Percentiles rank a stretch among this genome's conserved stretches.
Evolutionary conservation across 2,888 invertebrate species (phyloP).

Genomic region (Griposia aprilina): DNA sequence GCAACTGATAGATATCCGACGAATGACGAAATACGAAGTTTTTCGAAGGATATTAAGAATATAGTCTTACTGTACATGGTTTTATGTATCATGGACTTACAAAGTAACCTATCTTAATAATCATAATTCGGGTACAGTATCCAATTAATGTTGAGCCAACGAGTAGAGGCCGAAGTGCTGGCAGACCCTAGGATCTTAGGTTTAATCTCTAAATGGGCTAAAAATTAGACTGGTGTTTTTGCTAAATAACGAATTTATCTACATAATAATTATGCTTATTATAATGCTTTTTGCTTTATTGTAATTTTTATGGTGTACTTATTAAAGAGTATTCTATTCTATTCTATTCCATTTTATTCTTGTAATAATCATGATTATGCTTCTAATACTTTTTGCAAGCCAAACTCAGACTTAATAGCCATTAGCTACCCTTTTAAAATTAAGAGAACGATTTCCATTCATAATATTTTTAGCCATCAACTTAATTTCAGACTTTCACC

Average conservation of each 20-base stretch:
- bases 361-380: too few species aligned
- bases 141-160: constrained; percentile 26
- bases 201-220: neutral
- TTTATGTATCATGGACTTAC: neutral
- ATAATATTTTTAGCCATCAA: constrained; percentile 17
- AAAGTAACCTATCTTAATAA: neutral
- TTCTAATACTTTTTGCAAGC: too few species aligned
- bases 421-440: constrained; percentile 13
- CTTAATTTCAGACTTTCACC: constrained; percentile 17
- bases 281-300: too few species aligned
- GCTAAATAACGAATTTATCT: neutral
- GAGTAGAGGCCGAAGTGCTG: neutral
- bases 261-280: too few species aligned
- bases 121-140: neutral
- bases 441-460: constrained; percentile 18
- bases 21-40: too few species aligned
- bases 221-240: neutral
- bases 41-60: too few species aligned
- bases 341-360: too few species aligned
- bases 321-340: too few species aligned
- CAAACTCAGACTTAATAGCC: neutral
- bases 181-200: neutral
- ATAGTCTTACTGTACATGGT: neutral
- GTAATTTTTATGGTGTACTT: too few species aligned
- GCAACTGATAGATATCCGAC: too few species aligned